These are phyloP conservation scores for Fissipunctia ypsillon DNA, from an alignment of 2,888 invertebrate genomes.

Conservation along the genomic window DNA sequence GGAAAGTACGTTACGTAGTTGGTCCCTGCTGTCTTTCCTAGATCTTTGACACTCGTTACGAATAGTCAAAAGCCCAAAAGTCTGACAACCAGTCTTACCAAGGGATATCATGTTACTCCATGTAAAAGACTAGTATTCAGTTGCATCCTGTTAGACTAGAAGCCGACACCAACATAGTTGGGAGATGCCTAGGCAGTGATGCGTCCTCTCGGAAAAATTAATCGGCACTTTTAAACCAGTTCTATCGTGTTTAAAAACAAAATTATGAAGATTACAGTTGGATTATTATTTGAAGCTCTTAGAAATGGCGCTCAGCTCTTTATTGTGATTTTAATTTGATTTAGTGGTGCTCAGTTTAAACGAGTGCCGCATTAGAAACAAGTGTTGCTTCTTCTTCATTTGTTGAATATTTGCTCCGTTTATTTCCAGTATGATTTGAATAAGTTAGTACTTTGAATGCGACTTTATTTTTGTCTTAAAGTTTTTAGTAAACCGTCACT, in stretches of 20 bases:
- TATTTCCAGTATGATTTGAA: slow-evolving; percentile 45
- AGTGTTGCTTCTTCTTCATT: slow-evolving; percentile 58
- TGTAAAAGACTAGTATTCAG: background rate
- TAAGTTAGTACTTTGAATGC: slow-evolving; percentile 17
- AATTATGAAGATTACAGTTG: slow-evolving; percentile 43
- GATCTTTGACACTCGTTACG: background rate
- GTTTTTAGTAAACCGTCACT: background rate
- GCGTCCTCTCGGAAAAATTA: background rate
- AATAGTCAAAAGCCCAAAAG: no score
- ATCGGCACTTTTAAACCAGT: slow-evolving; percentile 6
- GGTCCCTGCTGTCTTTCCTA: no score
- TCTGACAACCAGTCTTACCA: no score
- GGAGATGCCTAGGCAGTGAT: background rate
- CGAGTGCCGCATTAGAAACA: slow-evolving; percentile 55
- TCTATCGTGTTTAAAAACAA: slow-evolving; percentile 28
- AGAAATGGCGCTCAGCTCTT: slow-evolving; percentile 52
- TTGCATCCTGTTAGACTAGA: background rate
- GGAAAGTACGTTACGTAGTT: no score
- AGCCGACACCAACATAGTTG: background rate
- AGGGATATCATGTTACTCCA: background rate
- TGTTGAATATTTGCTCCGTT: slow-evolving; percentile 49
- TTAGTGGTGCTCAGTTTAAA: slow-evolving; percentile 58
- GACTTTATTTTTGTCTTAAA: background rate
- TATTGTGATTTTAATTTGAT: slow-evolving; percentile 67
- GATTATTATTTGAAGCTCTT: slow-evolving; percentile 47